Evolutionary conservation across 2,113 vertebrate genomes (phyloP).

Genomic region (Cyphomyrus plagiostoma): DNA sequence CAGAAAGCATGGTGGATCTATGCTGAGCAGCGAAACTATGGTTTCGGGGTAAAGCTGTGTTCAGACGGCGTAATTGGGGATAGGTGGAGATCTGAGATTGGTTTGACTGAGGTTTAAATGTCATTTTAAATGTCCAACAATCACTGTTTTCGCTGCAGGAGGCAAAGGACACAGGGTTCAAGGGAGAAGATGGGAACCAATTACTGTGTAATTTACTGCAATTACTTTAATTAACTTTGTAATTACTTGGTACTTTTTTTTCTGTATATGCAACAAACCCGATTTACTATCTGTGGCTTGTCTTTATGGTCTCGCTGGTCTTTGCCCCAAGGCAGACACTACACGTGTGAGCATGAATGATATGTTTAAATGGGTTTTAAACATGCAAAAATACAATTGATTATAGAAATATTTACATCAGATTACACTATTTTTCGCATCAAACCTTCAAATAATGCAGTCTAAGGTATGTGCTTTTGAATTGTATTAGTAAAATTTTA

Average conservation of each 20-base stretch:
- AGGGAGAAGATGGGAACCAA: not conserved
- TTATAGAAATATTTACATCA: not conserved
- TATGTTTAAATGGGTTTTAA: not conserved
- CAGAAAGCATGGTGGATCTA: not conserved
- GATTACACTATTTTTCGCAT: not conserved
- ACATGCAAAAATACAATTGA: not conserved
- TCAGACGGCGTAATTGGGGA: not conserved
- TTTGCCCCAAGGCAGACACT: not conserved
- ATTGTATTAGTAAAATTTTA: not conserved
- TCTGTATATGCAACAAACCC: not conserved
- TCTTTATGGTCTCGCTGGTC: not conserved
- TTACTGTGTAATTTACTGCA: not conserved
- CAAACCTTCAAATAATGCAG: not conserved
- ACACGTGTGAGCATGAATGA: not conserved
- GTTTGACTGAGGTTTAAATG: not conserved
- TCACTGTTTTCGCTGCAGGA: not conserved
- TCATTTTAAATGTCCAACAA: not conserved
- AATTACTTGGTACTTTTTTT: not conserved
- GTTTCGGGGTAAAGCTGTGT: not conserved
- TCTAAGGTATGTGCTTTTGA: not conserved
- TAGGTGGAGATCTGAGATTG: not conserved
- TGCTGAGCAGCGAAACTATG: not conserved
- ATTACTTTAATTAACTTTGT: not conserved
- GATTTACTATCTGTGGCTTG: not conserved
- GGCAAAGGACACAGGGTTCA: not conserved